phyloP scores from a whole-genome alignment of 2,113 vertebrate species.

The Siniperca chuatsi region DNA sequence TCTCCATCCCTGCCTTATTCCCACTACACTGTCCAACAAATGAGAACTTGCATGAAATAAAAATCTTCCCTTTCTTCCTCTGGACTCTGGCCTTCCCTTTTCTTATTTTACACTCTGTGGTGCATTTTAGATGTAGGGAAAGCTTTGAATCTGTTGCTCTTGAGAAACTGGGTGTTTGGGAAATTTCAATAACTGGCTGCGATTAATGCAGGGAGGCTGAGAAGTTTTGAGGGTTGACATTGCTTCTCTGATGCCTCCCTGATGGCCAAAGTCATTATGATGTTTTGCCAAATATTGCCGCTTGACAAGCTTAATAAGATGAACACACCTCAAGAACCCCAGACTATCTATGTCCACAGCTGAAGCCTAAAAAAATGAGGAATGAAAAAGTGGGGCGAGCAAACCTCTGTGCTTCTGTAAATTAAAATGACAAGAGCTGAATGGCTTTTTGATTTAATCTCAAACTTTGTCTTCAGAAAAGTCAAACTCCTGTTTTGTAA shows the following conservation, averaged over 20 bases:
- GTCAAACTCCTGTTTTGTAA: slow-evolving; percentile 17
- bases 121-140: slow-evolving; percentile 25
- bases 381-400: neutral
- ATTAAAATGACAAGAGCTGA: slow-evolving; percentile 1
- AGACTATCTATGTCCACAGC: neutral
- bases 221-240: slow-evolving; percentile 1
- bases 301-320: slow-evolving; percentile 8
- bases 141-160: slow-evolving; percentile 38
- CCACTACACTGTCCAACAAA: slow-evolving; percentile 67
- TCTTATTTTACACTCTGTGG: slow-evolving; percentile 40
- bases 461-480: slow-evolving; percentile 4
- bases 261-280: slow-evolving; percentile 12
- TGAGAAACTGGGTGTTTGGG: slow-evolving; percentile 29
- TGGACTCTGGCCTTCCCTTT: slow-evolving; percentile 45
- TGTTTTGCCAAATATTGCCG: slow-evolving; percentile 24
- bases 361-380: slow-evolving; percentile 19
- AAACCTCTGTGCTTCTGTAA: slow-evolving; percentile 9
- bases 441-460: slow-evolving; percentile 7
- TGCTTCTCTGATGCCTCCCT: slow-evolving; percentile 18
- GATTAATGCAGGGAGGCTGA: neutral
- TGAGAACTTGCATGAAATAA: slow-evolving; percentile 44
- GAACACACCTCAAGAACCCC: slow-evolving; percentile 1
- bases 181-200: slow-evolving; percentile 18
- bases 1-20: slow-evolving; percentile 63
- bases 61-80: slow-evolving; percentile 19